A percentile compares a stretch with the other conserved stretches of the same genome.
Evolutionary conservation across 2,888 invertebrate species (phyloP).

Genomic region (Chrysina gloriosa): DNA sequence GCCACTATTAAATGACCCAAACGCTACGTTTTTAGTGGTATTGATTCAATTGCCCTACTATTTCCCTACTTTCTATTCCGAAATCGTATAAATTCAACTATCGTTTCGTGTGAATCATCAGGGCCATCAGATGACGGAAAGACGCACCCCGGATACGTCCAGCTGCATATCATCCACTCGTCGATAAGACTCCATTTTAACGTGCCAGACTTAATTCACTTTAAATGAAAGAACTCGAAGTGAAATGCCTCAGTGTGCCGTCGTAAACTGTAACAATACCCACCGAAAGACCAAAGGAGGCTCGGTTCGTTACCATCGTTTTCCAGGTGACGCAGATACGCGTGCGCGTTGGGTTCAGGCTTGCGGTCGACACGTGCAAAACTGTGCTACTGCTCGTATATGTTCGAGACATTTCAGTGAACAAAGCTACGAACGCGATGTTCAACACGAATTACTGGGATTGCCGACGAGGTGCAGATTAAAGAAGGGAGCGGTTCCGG

Average conservation of each 20-base stretch:
- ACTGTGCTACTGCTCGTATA: conserved; percentile 69
- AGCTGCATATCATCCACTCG: neutral
- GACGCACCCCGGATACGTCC: conserved; percentile 21
- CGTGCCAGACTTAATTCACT: neutral
- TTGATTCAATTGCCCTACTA: neutral
- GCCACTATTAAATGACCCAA: conserved; percentile 27
- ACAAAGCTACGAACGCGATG: conserved; percentile 69
- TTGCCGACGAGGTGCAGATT: conserved; percentile 67
- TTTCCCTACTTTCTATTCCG: conserved; percentile 23
- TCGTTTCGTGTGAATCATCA: conserved; percentile 17
- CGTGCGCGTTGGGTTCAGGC: conserved; percentile 68
- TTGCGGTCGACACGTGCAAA: conserved; percentile 68
- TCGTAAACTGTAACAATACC: conserved; percentile 69
- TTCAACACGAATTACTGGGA: conserved; percentile 69
- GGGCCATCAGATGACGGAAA: conserved; percentile 1
- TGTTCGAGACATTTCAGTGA: conserved; percentile 69
- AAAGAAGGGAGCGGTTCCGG: conserved; percentile 67
- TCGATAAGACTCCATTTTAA: neutral
- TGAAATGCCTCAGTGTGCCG: conserved; percentile 71
- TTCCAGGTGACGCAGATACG: conserved; percentile 68
- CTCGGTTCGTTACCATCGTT: conserved; percentile 70
- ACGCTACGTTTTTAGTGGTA: conserved; percentile 20
- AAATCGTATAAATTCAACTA: neutral
- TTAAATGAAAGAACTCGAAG: conserved; percentile 26
- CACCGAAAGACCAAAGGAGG: conserved; percentile 70